These are phyloP conservation scores for Trogon surrucura DNA, from an alignment of 2,113 vertebrate genomes.

Conservation along the genomic window DNA sequence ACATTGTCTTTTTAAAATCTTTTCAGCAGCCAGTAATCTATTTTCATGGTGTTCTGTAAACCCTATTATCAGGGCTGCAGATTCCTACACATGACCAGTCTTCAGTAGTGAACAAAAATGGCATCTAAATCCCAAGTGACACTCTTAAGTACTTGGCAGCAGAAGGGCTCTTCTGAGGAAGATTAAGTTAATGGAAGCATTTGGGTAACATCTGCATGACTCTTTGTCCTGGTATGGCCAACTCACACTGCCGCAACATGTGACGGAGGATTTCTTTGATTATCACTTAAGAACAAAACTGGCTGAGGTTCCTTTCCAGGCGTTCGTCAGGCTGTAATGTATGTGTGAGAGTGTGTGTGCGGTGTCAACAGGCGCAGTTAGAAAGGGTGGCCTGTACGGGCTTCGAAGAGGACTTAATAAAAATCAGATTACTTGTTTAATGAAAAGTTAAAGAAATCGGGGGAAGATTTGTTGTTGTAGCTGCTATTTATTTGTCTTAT, in stretches of 20 bases:
- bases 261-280: slow-evolving; percentile 70
- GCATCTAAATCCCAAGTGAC: slow-evolving; percentile 72
- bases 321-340: neutral
- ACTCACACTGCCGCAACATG: slow-evolving; percentile 65
- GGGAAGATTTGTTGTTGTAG: slow-evolving; percentile 29
- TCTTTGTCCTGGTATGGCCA: slow-evolving; percentile 58
- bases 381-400: neutral
- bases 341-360: neutral
- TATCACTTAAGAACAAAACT: slow-evolving; percentile 69
- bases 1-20: slow-evolving; percentile 17
- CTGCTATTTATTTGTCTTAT: slow-evolving; percentile 56
- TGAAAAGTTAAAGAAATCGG: slow-evolving; percentile 13
- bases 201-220: slow-evolving; percentile 74
- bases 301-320: slow-evolving; percentile 52
- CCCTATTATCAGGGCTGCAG: slow-evolving; percentile 62
- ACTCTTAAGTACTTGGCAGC: slow-evolving; percentile 73
- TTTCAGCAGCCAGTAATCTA: slow-evolving; percentile 55
- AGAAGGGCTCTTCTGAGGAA: slow-evolving; percentile 75
- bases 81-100: slow-evolving; percentile 72
- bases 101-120: slow-evolving; percentile 69
- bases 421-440: slow-evolving; percentile 41
- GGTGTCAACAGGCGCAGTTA: neutral
- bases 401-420: neutral
- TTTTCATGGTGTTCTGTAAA: slow-evolving; percentile 64
- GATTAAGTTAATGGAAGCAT: slow-evolving; percentile 78